A percentile compares a stretch with the other conserved stretches of the same genome.
These are phyloP conservation scores for Perithous albicinctus DNA, from an alignment of 2,888 invertebrate species.

Conservation along the genomic window DNA sequence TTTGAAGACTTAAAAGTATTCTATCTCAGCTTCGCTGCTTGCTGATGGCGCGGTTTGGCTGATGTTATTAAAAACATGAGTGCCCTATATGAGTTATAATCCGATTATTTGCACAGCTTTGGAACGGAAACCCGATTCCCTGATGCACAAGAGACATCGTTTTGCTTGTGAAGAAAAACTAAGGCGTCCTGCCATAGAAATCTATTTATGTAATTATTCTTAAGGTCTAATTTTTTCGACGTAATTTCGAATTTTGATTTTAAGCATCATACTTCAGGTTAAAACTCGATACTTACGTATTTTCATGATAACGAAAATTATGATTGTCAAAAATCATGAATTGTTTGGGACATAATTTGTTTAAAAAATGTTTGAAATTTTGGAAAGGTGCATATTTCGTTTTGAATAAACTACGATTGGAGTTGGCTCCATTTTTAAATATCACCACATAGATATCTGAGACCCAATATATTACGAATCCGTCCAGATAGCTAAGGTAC, in stretches of 20 bases:
- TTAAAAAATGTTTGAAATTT: too few species aligned
- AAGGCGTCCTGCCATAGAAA: background rate
- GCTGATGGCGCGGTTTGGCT: background rate
- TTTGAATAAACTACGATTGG: background rate
- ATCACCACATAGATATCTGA: background rate
- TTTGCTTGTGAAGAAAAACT: background rate
- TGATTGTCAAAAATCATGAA: too few species aligned
- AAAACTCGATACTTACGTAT: too few species aligned
- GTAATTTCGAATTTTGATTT: too few species aligned
- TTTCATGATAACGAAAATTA: too few species aligned
- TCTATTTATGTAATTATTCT: background rate
- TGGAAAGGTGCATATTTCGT: background rate
- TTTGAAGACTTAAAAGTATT: conserved; percentile 33
- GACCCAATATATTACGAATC: background rate
- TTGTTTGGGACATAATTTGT: too few species aligned
- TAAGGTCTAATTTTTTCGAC: too few species aligned
- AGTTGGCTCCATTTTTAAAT: background rate
- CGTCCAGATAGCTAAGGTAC: background rate
- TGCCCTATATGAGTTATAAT: conserved; percentile 31
- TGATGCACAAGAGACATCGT: conserved; percentile 10
- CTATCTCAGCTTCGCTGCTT: conserved; percentile 31
- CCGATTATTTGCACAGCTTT: conserved; percentile 59
- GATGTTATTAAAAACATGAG: conserved; percentile 18
- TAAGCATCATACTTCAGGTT: too few species aligned
- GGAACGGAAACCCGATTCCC: conserved; percentile 54